Percentiles rank a stretch among this genome's conserved stretches.
Evolutionary conservation across 2,797 vertebrate genomes (phyloP).

Genomic region (Brachyalestes nurse): DNA sequence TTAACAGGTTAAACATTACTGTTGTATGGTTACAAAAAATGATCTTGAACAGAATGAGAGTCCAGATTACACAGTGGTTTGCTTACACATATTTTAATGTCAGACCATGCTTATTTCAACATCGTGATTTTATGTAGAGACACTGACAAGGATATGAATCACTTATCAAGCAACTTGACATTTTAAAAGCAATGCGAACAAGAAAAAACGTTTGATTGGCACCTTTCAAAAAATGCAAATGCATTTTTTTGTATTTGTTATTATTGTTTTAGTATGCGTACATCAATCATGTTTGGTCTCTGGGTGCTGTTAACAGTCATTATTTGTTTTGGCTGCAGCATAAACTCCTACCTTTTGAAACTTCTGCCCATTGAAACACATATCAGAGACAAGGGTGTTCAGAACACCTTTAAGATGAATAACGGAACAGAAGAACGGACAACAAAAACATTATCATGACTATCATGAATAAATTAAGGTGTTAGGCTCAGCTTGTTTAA

Average conservation of each 20-base stretch:
- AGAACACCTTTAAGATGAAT: neutral
- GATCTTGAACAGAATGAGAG: too few relatives aligned
- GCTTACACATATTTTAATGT: neutral
- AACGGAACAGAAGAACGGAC: neutral
- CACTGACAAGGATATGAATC: neutral
- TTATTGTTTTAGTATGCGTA: neutral
- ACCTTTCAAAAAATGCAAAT: neutral
- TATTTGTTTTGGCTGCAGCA: neutral
- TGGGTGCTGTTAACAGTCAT: neutral
- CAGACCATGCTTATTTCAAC: neutral
- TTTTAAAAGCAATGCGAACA: neutral
- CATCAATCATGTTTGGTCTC: neutral
- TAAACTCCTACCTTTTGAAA: too few relatives aligned
- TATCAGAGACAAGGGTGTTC: neutral
- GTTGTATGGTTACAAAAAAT: too few relatives aligned
- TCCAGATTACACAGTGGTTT: too few relatives aligned
- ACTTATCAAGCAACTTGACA: constrained; percentile 8
- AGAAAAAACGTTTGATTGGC: neutral
- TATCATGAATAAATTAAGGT: too few relatives aligned
- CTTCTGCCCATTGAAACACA: neutral
- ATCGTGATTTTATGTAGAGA: neutral
- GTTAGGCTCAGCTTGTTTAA: too few relatives aligned
- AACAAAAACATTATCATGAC: too few relatives aligned
- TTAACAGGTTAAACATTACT: too few relatives aligned
- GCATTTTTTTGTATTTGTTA: neutral